Base-by-base conservation (phyloP, 2,888 invertebrate genomes). In the Trachelus tabidus region DNA sequence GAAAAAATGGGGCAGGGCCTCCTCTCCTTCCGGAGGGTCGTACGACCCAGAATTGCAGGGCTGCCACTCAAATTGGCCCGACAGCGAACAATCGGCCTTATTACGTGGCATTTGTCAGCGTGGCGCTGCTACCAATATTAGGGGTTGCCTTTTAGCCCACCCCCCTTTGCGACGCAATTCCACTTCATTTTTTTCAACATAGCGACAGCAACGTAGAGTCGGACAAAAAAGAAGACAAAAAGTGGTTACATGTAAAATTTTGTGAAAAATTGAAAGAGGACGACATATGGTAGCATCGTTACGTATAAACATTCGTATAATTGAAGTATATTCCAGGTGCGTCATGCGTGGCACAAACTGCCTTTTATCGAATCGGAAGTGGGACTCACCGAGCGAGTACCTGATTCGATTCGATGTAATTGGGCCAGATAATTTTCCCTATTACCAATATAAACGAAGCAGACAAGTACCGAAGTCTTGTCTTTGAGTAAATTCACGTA, bases 61-160 rank as follows among this genome's bases (percentile, higher is more conserved):
- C 87, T 90, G 90, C 89, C 89, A 89, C 89, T 90, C 90, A 90
- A 91, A 91, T 91, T 91, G 91, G 91, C 91, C 90, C 86, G 89
- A 85, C 89, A 87, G 82, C 88, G 91, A 90, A 91, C 90, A 91
- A 90, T 91, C 90, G 88, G 89, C 85, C 90, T 90, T 90, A 91
- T 91, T 91, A 91, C 90, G 84, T 82, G 86, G 87, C 88, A 88
- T 84, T 90, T 89, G 90, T 89, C 90, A 85, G 87, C 85, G 82
- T 81, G 83, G 84, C 83, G 84, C 84, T 83, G 69, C 75, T 15
- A 74, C 30, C 34, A 56, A 56, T 56, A 56, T 56, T 56, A 56
- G 56, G 56, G 56, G 56, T 56, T 56, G 56, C 56, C 56, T 56
- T 56, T 56, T 56, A 56, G 6, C 1, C 56, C 23, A 15, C 56